phyloP scores from a whole-genome alignment of 2,797 vertebrate species.

The Chiroxiphia lanceolata region DNA sequence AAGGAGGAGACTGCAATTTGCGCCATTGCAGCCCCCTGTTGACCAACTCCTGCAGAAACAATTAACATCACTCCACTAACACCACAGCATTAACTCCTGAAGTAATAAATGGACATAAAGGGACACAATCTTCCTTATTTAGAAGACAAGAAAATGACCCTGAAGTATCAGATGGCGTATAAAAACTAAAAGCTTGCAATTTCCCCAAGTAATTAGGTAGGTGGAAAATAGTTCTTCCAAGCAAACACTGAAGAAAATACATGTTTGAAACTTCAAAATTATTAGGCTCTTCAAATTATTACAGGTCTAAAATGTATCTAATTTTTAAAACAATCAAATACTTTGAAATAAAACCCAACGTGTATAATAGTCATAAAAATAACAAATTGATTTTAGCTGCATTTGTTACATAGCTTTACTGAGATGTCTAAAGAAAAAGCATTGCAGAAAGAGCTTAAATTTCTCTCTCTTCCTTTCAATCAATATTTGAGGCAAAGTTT shows the following conservation, averaged over 20 bases:
- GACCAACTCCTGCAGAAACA: not conserved
- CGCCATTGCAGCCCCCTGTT: not conserved
- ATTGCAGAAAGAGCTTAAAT: slow-evolving; percentile 80
- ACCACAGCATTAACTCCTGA: not conserved
- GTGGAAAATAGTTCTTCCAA: not conserved
- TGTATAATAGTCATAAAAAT: slow-evolving; percentile 32
- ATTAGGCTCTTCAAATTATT: not conserved
- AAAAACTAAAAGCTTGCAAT: not conserved
- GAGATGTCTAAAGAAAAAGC: slow-evolving; percentile 71
- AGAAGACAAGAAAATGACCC: not conserved
- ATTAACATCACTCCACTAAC: not conserved
- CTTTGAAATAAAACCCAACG: not conserved
- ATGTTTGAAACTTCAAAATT: not conserved
- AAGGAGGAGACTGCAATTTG: not conserved
- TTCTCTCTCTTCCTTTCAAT: slow-evolving; percentile 89
- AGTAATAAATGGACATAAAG: not conserved
- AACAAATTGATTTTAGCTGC: slow-evolving; percentile 62
- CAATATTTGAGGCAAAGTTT: slow-evolving; percentile 94
- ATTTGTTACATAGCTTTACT: slow-evolving; percentile 69
- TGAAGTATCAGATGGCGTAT: not conserved
- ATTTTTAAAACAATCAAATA: not conserved
- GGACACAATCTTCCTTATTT: not conserved
- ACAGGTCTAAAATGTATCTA: not conserved
- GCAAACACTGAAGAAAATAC: not conserved
- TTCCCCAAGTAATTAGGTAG: not conserved